Base-by-base conservation (phyloP, 2,888 invertebrate species). In the Orchesellides sinensis region DNA sequence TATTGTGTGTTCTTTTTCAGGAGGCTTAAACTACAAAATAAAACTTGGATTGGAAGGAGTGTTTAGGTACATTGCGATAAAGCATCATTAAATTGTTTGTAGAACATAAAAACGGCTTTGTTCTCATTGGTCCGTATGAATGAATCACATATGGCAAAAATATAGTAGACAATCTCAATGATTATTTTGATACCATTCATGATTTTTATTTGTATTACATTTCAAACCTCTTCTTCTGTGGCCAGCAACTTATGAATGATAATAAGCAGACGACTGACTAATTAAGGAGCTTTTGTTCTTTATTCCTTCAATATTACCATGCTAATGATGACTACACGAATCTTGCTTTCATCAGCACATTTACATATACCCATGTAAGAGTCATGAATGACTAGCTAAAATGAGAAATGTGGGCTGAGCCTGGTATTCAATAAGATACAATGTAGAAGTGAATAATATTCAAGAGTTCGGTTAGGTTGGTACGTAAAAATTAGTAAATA, bases 211-310 rank as follows among this genome's bases (percentile, higher is more conserved):
- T 52, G 19, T 52, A 52, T 52, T 2, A 8, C 40, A 40, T 40
- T 40, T 40, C 40, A 68, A 21, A 68, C 68, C 59, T 61, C 47
- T 72, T 61, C 35, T 63, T 61, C 56, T 17, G 25, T 56, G 27
- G 74, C 63, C 75, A 68, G 68, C 78, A 69, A 78, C 59, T 80
- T 74, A 81, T 81, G 80, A 73, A 81, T 73, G 73, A 81, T 81
- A 80, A 80, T 80, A 77, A 77, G 80, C 66, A 73, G 72, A 80
- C 66, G 72, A 72, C 54, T 77, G 77, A 80, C 80, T 80, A 80
- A 80, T 80, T 80, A 80, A 80, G 70, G 56, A 47, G 56, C 80
- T 73, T 80, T 80, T 80, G 80, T 80, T 80, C 66, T 40, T 49
- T 65, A 77, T 77, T 69, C 68, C 35, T 54, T 49, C 59, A 69